Evolutionary conservation across 2,888 invertebrate species (phyloP), one percentile per base, ranked within the genome.

Genomic region (Piscicola geometra): DNA sequence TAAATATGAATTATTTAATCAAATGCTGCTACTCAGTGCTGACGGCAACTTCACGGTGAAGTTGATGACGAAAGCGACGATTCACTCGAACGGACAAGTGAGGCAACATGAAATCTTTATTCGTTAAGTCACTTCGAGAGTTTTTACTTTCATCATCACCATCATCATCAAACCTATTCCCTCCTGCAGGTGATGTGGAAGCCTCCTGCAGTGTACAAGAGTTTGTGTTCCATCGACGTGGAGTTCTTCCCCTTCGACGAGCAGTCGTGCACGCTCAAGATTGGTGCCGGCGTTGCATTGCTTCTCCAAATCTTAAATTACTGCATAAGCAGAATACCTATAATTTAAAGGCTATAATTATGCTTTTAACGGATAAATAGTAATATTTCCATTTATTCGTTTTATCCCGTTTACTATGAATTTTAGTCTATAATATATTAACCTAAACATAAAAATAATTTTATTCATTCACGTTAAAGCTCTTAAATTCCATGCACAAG

Each of bases 121-220:
- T 41, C 15, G 5, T 15, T 41, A 9, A 9, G 5, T 15, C 5
- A 41, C 41, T 41, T 41, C 41, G 41, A 41, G 9, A 5, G 41
- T 41, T 15, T 15, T 15, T 15, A 41, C 41, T 9, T 9, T 15
- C 41, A 41, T 15, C 41, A 41, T 15, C 41, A 41, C 41, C 5
- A 41, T 41, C 41, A 41, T 15, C 41, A 41, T 41, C 41, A 56
- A 56, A n/a, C n/a, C n/a, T n/a, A n/a, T n/a, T n/a, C n/a, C n/a
- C n/a, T n/a, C n/a, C n/a, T n/a, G 3, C 73, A 75, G 30, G 79
- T 81, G 0, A 76, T 77, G 69, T 81, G 81, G 81, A 94, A 94
- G 3, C 98, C 97, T 0, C 98, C 98, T 5, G 97, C 97, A 36
- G 96, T 98, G 85, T 97, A 96, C 87, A 97, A 97, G 86, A 95